Evolutionary conservation across 2,797 vertebrate genomes (phyloP).

Genomic region (Crypturellus tataupa): DNA sequence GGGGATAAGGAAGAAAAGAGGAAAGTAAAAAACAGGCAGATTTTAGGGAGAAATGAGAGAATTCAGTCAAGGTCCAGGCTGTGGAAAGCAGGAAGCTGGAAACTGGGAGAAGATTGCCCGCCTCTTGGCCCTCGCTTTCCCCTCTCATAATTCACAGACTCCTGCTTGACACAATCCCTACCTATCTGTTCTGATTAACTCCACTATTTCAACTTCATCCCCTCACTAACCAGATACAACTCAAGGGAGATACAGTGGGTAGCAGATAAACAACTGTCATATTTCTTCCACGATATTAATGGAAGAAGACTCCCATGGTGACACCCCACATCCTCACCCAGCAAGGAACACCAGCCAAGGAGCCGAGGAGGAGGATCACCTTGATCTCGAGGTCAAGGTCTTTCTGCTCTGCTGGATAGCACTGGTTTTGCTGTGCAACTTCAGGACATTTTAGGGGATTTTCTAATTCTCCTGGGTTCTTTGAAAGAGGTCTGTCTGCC

Average conservation of each 20-base stretch:
- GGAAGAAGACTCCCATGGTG: neutral
- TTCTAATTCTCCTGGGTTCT: neutral
- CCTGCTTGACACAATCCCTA: neutral
- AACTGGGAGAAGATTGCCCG: neutral
- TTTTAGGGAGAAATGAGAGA: neutral
- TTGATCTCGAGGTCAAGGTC: neutral
- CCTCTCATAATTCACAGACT: neutral
- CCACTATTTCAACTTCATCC: neutral
- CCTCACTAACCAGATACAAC: neutral
- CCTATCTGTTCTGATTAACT: neutral
- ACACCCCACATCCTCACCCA: neutral
- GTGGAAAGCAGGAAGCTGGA: neutral
- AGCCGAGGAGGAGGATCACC: neutral
- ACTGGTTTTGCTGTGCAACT: fast-evolving
- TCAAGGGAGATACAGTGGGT: neutral
- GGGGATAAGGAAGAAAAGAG: neutral
- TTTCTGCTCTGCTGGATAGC: neutral
- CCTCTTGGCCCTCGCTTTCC: neutral
- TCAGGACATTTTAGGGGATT: neutral
- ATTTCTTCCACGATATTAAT: neutral
- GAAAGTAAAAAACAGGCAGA: neutral
- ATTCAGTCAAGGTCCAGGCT: neutral
- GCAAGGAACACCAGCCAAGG: neutral
- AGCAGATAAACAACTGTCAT: neutral
- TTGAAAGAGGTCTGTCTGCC: neutral